Conservation (phyloP, 2,888 invertebrate genomes). For the Amphipyra berbera region DNA sequence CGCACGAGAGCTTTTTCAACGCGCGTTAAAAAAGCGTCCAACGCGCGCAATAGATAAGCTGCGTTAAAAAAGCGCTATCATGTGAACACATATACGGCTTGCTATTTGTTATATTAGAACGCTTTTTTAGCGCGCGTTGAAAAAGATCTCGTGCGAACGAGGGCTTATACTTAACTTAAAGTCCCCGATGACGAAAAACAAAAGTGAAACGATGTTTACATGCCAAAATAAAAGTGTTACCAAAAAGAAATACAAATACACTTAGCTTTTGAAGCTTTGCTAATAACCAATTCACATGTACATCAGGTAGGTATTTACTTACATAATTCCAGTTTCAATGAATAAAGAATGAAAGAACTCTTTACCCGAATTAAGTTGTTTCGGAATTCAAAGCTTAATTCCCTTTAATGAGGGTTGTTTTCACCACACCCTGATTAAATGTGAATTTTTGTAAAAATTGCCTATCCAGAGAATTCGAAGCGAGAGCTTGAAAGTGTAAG, state of each 20-base stretch:
- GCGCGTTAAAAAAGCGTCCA: too few species aligned
- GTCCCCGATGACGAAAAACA: too few species aligned
- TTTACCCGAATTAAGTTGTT: constrained; percentile 33
- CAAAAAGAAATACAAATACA: constrained; percentile 7
- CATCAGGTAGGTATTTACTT: not conserved
- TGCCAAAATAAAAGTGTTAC: not conserved
- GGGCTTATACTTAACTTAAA: too few species aligned
- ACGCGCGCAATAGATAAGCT: too few species aligned
- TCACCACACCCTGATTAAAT: constrained; percentile 47
- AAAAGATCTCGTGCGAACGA: too few species aligned
- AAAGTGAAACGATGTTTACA: not conserved
- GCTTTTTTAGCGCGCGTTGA: too few species aligned
- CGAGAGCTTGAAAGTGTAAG: not conserved
- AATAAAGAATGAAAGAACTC: constrained; percentile 52
- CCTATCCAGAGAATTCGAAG: constrained; percentile 27
- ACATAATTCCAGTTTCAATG: constrained; percentile 42
- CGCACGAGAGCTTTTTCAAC: too few species aligned
- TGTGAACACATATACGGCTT: too few species aligned
- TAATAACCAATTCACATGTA: constrained; percentile 21
- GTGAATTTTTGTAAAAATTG: constrained; percentile 41
- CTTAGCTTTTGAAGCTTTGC: not conserved
- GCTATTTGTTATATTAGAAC: too few species aligned
- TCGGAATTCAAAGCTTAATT: constrained; percentile 50
- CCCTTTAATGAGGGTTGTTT: constrained; percentile 50
- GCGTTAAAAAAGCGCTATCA: too few species aligned